Evolutionary conservation across 2,797 vertebrate genomes (phyloP), one percentile per base, ranked within the genome.

Genomic region (Heteromormyrus szaboi): DNA sequence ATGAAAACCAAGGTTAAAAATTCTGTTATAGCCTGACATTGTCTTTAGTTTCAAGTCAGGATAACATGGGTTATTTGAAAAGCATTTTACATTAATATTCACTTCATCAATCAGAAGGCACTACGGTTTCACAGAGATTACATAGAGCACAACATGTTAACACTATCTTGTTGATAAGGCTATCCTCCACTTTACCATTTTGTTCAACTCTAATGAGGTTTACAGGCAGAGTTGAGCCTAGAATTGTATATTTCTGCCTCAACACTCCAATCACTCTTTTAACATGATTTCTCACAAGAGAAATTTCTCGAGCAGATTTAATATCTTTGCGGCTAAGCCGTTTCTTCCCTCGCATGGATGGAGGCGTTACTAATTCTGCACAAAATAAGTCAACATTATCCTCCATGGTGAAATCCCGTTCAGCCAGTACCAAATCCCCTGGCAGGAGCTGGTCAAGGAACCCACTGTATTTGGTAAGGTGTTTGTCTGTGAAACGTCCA

Each of bases 231-330:
- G 83, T 86, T 68, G 88, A 86, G 59, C 88, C 50, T 53, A 88
- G 53, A 88, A 89, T 86, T 72, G 56, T 72, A 89, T 86, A 89
- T 86, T 86, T 86, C 46, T 86, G 88, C 88, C 88, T 89, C 37
- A 89, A 89, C 46, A 76, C 29, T 89, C 83, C 83, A 89, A 89
- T 89, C 56, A 89, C 44, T 86, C 88, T 68, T 86, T 89, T 84
- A 51, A 89, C 83, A 89, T 89, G 83, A 59, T 85, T 89, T 88
- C 88, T 88, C 88, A 83, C 88, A 59, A 51, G 14, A 88, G 88
- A 88, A 83, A 84, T 88, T 89, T 89, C 83, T 68, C 59, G 25
- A 86, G 81, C 88, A 89, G 83, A 72, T 86, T 86, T 84, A 89
- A 86, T 86, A 44, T 89, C 88, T 85, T 72, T 89, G 22, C 56